Conservation (phyloP, 2,888 invertebrate species). For the Tetramorium bicarinatum region DNA sequence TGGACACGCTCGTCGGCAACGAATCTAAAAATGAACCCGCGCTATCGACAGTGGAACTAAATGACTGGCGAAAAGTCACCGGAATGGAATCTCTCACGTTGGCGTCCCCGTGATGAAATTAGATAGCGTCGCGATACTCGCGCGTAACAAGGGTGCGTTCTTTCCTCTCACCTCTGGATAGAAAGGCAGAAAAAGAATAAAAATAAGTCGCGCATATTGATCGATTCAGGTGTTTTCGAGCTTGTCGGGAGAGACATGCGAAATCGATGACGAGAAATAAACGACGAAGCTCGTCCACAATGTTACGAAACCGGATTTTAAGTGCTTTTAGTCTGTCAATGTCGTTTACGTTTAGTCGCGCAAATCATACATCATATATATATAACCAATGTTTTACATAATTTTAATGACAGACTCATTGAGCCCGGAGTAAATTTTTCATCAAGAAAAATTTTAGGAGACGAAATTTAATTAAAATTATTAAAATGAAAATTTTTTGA, state of each 20-base stretch:
- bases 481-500: background rate
- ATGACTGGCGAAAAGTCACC: conserved; percentile 57
- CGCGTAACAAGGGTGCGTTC: background rate
- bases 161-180: background rate
- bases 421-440: background rate
- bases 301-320: conserved; percentile 15
- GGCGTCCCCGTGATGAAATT: conserved; percentile 67
- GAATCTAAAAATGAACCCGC: conserved; percentile 52
- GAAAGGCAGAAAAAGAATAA: background rate
- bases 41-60: conserved; percentile 51
- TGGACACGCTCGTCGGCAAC: conserved; percentile 44
- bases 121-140: conserved; percentile 54
- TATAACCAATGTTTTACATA: background rate
- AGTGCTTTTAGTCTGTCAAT: conserved; percentile 19
- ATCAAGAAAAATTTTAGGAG: background rate
- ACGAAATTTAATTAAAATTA: background rate
- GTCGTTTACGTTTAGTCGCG: conserved; percentile 14
- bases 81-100: conserved; percentile 62
- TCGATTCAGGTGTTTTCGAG: background rate
- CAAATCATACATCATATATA: background rate
- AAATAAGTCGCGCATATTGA: background rate
- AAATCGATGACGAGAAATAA: conserved; percentile 16
- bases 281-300: background rate
- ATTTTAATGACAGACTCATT: background rate
- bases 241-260: background rate